These are phyloP conservation scores for Camponotus floridanus DNA, from an alignment of 1,140 invertebrate species.

Conservation along the genomic window DNA sequence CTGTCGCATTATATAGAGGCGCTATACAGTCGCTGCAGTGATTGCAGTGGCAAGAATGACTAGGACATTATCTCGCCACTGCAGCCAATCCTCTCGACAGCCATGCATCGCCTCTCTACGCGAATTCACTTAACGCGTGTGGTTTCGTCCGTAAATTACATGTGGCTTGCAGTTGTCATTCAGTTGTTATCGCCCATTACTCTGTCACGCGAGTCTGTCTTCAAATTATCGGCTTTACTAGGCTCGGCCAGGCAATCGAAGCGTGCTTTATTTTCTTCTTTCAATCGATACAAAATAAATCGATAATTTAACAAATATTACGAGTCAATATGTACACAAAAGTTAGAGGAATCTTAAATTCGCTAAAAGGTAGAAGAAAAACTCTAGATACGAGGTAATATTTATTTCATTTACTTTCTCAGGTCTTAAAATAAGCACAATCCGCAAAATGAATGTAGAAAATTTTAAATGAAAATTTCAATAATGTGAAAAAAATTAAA, in stretches of 20 bases:
- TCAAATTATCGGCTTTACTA: conserved; percentile 21
- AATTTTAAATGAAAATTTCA: not conserved
- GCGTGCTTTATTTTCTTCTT: not conserved
- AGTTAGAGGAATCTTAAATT: not conserved
- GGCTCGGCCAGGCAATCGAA: not conserved
- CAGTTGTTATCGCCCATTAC: conserved; percentile 38
- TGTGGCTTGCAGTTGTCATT: conserved; percentile 47
- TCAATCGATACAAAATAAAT: not conserved
- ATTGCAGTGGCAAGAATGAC: conserved; percentile 25
- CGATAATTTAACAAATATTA: not conserved
- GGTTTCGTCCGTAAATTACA: conserved; percentile 49
- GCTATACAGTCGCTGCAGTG: not conserved
- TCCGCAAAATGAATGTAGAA: not conserved
- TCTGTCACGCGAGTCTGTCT: conserved; percentile 25
- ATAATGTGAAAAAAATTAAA: not conserved
- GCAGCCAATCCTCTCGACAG: conserved; percentile 51
- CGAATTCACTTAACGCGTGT: conserved; percentile 44
- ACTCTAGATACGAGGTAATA: not conserved
- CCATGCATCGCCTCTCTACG: not conserved
- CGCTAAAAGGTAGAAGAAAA: not conserved
- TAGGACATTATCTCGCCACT: conserved; percentile 39
- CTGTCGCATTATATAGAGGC: conserved; percentile 18
- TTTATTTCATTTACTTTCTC: not conserved
- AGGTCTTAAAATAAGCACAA: not conserved
- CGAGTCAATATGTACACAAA: not conserved